These are phyloP conservation scores for Caerostris darwini DNA, from an alignment of 1,140 invertebrate species.

Conservation along the genomic window DNA sequence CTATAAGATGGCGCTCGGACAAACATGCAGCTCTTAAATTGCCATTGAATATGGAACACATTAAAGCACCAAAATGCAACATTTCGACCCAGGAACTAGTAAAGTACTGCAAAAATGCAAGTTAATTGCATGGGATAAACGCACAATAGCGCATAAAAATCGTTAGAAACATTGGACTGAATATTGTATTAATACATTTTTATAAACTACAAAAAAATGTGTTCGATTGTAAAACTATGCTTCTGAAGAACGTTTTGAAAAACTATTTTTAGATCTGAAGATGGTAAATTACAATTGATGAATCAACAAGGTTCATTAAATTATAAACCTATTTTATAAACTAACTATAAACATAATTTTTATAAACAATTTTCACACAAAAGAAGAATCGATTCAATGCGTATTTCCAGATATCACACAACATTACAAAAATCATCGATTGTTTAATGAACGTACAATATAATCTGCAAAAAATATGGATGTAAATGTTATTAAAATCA, in stretches of 20 bases:
- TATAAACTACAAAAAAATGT: background rate
- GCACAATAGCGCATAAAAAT: constrained; percentile 78
- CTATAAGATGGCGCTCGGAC: constrained; percentile 83
- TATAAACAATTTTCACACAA: background rate
- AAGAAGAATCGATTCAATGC: background rate
- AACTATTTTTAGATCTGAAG: background rate
- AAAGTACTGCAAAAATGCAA: constrained; percentile 70
- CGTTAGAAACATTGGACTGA: constrained; percentile 81
- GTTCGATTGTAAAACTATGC: background rate
- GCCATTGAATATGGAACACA: constrained; percentile 79
- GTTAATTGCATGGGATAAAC: constrained; percentile 80
- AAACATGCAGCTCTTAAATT: constrained; percentile 83
- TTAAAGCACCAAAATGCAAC: constrained; percentile 71
- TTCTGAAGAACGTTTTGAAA: background rate
- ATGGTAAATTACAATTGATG: background rate
- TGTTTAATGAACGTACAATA: constrained; percentile 20
- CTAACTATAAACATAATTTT: background rate
- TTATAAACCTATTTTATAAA: background rate
- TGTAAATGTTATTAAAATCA: constrained; percentile 52
- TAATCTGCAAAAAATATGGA: constrained; percentile 14
- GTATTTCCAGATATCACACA: background rate
- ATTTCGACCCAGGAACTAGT: constrained; percentile 68
- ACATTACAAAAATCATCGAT: constrained; percentile 64
- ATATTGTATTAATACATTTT: constrained; percentile 79
- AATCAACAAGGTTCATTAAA: background rate